Evolutionary conservation across 2,113 vertebrate species (phyloP).

Genomic region (Chiloscyllium plagiosum): DNA sequence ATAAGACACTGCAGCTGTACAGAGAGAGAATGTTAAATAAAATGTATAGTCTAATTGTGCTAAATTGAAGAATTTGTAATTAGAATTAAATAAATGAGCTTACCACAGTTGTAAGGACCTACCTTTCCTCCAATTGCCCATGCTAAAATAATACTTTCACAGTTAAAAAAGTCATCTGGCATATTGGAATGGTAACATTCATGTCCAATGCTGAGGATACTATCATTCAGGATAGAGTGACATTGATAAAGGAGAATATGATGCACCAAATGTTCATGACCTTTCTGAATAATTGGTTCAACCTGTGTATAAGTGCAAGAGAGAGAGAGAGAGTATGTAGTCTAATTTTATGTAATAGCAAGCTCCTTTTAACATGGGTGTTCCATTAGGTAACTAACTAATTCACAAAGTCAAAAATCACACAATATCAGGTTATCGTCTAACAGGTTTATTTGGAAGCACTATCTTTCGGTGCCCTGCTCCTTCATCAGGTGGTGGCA

Average conservation of each 20-base stretch:
- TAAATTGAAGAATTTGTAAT: not conserved
- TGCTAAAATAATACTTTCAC: slow-evolving; percentile 73
- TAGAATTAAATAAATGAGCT: slow-evolving; percentile 9
- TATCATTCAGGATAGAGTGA: slow-evolving; percentile 64
- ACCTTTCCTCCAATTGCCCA: slow-evolving; percentile 86
- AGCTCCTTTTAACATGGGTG: not conserved
- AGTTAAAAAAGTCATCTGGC: slow-evolving; percentile 74
- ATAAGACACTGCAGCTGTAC: not conserved
- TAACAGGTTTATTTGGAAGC: too few relatives aligned
- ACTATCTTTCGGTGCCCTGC: too few relatives aligned
- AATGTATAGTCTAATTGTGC: not conserved
- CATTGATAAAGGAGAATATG: slow-evolving; percentile 81
- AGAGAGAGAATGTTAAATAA: not conserved
- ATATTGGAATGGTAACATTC: slow-evolving; percentile 83
- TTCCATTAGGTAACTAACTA: not conserved
- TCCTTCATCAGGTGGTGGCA: too few relatives aligned
- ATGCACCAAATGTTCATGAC: slow-evolving; percentile 72
- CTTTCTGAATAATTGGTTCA: slow-evolving; percentile 71
- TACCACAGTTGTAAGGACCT: slow-evolving; percentile 40
- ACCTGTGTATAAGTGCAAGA: slow-evolving; percentile 54
- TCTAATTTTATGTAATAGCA: not conserved
- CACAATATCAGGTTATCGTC: too few relatives aligned
- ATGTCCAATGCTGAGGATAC: slow-evolving; percentile 61
- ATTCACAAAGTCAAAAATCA: too few relatives aligned
- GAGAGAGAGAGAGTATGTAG: not conserved